Evolutionary conservation across 1,140 invertebrate genomes (phyloP), one percentile per base, ranked within the genome.

Genomic region (Pseudachorutes palmiensis): DNA sequence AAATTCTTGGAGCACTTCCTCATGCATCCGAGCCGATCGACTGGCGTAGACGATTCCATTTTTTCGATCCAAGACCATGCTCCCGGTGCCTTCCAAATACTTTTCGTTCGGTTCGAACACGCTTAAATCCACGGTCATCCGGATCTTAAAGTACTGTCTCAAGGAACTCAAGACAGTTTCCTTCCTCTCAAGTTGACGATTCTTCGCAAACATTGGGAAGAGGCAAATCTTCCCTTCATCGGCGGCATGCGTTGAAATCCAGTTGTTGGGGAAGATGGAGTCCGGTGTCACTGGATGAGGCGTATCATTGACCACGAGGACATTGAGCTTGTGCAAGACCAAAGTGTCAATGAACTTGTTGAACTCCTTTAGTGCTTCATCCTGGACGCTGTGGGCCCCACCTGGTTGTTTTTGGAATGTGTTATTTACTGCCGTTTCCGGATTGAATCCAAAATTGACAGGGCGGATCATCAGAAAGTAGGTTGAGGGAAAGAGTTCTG

Each of bases 191-290:
- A 64, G 19, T 33, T 70, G 55, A 24, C 74, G 64, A 49, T 51
- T 74, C 12, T 36, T 2, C 2, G 71, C 60, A 33, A 64, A 70
- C 72, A 75, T 74, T 14, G 74, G 73, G 63, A 69, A 73, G 0
- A 74, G 9, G 24, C 65, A 64, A 2, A 75, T 61, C 5, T 60
- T 70, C 2, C 67, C 70, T 2, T 60, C 55, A 0, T 58, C 36
- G 59, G n/a, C n/a, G n/a, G n/a, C n/a, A n/a, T 73, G 71, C 31
- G 45, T 68, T 1, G 69, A 66, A 55, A 75, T 67, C 73, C 73
- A 75, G 62, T 75, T 75, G 45, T 75, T 75, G 1, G 74, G 74
- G 41, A 74, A 75, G 28, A 75, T 64, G 2, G 73, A 69, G 67
- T 75, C 72, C 5, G 74, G 64, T n/a, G 72, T 74, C 1, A 51